Conservation (phyloP, 2,113 vertebrate genomes). For the Ranitomeya variabilis region DNA sequence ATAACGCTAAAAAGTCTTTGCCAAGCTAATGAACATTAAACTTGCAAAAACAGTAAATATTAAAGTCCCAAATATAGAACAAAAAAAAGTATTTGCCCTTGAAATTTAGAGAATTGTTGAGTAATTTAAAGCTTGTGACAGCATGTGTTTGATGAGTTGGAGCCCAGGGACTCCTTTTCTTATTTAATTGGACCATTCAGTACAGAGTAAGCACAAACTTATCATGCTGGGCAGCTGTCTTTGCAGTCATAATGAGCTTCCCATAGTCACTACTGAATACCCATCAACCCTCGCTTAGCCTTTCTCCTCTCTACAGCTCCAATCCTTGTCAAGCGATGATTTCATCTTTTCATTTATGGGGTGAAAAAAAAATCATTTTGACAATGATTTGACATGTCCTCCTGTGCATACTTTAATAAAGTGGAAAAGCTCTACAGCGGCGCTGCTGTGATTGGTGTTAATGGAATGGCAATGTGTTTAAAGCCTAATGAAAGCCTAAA, state of each 20-base stretch:
- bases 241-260: constrained; percentile 26
- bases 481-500: neutral
- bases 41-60: constrained; percentile 48
- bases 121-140: constrained; percentile 51
- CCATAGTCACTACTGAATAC: neutral
- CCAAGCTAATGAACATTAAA: constrained; percentile 42
- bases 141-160: constrained; percentile 45
- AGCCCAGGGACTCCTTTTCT: constrained; percentile 42
- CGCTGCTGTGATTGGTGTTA: neutral
- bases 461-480: neutral
- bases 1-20: constrained; percentile 26
- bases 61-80: constrained; percentile 36
- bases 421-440: neutral
- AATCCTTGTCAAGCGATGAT: constrained; percentile 32
- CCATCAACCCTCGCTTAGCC: constrained; percentile 1
- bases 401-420: neutral
- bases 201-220: constrained; percentile 44
- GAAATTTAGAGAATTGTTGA: constrained; percentile 32
- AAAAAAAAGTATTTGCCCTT: constrained; percentile 33
- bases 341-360: constrained; percentile 27
- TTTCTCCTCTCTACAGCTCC: neutral
- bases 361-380: neutral
- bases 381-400: constrained; percentile 1
- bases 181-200: constrained; percentile 47
- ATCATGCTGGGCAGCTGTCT: constrained; percentile 37